Conservation (phyloP, 2,113 vertebrate genomes). For the Hemichromis elongatus region DNA sequence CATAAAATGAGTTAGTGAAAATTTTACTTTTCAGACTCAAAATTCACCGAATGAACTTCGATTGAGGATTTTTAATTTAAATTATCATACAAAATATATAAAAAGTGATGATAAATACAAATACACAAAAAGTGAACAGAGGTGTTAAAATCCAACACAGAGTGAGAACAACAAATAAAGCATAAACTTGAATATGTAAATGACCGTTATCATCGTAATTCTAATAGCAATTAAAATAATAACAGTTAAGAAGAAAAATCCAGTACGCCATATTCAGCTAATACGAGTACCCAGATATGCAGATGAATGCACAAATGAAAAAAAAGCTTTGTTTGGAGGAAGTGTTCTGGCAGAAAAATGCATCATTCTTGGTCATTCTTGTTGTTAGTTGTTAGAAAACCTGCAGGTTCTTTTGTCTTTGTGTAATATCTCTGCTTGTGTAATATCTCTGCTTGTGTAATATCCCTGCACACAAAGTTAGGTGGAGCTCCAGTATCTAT, state of each 20-base stretch:
- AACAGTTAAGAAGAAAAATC: background rate
- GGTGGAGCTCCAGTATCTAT: background rate
- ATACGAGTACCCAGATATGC: fast-evolving
- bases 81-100: background rate
- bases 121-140: background rate
- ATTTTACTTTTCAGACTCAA: background rate
- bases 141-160: background rate
- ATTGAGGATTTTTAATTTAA: background rate
- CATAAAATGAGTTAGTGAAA: background rate
- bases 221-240: background rate
- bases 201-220: background rate
- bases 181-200: background rate
- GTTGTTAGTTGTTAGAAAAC: background rate
- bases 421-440: background rate
- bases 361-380: no score
- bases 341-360: background rate
- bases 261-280: background rate
- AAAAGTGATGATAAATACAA: background rate
- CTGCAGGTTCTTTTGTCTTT: background rate
- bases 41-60: fast-evolving
- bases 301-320: background rate
- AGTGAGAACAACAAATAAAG: background rate
- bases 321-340: background rate
- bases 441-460: background rate
- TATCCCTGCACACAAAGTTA: background rate